Evolutionary conservation across 2,888 invertebrate species (phyloP).

Genomic region (Andrena chrysosceles): DNA sequence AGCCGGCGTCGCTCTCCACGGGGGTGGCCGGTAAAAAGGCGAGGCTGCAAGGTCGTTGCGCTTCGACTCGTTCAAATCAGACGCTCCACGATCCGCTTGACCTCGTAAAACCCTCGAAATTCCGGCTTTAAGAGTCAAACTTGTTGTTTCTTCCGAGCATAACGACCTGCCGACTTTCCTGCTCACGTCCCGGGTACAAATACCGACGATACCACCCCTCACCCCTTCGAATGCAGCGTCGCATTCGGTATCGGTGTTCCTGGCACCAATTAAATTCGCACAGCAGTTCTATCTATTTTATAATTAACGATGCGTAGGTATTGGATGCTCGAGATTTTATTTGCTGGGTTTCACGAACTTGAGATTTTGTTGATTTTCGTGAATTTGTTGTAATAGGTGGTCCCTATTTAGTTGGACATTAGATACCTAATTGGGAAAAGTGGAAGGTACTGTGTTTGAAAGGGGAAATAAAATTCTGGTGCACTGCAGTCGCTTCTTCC

Average conservation of each 20-base stretch:
- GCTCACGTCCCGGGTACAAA: neutral
- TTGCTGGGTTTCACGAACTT: too few relatives aligned
- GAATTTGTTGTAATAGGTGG: too few relatives aligned
- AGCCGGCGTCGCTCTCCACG: slow-evolving; percentile 38
- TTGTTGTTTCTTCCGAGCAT: slow-evolving; percentile 26
- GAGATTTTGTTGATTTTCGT: too few relatives aligned
- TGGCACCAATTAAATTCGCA: neutral
- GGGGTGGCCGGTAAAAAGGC: slow-evolving; percentile 67
- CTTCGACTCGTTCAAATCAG: slow-evolving; percentile 58
- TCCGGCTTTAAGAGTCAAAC: slow-evolving; percentile 13
- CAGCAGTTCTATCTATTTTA: neutral
- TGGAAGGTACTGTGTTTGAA: too few relatives aligned
- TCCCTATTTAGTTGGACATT: too few relatives aligned
- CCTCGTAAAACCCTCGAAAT: slow-evolving; percentile 52
- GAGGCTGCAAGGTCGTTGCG: slow-evolving; percentile 62
- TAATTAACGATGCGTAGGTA: neutral
- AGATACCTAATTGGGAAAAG: too few relatives aligned
- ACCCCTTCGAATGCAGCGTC: neutral
- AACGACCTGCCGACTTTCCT: neutral
- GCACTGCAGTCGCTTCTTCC: neutral
- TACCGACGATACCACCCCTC: neutral
- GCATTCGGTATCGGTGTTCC: neutral
- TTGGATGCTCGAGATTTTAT: too few relatives aligned
- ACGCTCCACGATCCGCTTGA: slow-evolving; percentile 35
- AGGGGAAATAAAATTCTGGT: neutral